Conservation (phyloP, 2,797 vertebrate genomes). For the Leptoclinus maculatus region DNA sequence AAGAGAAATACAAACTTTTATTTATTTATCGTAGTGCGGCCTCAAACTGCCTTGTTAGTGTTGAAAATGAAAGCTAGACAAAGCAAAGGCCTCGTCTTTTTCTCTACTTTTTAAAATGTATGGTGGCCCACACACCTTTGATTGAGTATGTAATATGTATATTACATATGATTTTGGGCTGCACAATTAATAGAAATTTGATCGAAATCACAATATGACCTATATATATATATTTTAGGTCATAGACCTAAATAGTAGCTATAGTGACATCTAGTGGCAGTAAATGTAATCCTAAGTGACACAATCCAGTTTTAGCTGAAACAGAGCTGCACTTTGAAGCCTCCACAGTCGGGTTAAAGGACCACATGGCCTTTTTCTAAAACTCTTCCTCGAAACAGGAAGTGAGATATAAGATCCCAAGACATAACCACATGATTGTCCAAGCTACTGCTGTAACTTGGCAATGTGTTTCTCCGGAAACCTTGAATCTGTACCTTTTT, state of each 20-base stretch:
- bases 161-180: no score
- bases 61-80: neutral
- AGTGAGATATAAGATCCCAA: neutral
- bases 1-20: slow-evolving; percentile 29
- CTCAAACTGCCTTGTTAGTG: neutral
- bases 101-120: neutral
- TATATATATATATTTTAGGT: no score
- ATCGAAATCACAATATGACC: no score
- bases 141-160: no score
- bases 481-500: neutral
- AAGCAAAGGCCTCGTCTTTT: neutral
- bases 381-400: neutral
- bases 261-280: slow-evolving; percentile 61
- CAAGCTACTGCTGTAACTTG: neutral
- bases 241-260: slow-evolving; percentile 6
- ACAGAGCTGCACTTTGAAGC: neutral
- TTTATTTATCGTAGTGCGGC: neutral
- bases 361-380: neutral
- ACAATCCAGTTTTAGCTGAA: neutral
- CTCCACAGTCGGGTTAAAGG: neutral
- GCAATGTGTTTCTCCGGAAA: neutral
- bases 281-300: neutral
- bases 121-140: neutral
- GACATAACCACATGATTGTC: neutral
- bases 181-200: no score